Percentiles rank a stretch among this genome's conserved stretches.
phyloP scores from a whole-genome alignment of 2,888 invertebrate species.

The Lutraria lutraria region DNA sequence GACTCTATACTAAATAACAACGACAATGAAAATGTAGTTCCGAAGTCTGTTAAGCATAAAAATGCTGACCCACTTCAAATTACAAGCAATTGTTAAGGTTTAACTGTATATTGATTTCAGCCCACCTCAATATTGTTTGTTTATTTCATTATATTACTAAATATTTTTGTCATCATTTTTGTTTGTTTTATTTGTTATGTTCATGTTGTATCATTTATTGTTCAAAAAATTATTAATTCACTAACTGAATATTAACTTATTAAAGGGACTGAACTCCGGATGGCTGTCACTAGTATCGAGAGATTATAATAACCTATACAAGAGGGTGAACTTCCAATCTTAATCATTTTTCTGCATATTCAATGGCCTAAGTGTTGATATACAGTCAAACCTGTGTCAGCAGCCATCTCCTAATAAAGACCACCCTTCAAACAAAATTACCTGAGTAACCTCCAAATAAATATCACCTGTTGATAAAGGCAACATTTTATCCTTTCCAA shows the following conservation, averaged over 20 bases:
- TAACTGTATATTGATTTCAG: neutral
- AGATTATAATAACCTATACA: too few species aligned
- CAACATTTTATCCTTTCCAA: too few species aligned
- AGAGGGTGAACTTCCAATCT: too few species aligned
- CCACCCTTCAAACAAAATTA: too few species aligned
- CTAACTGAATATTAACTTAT: neutral
- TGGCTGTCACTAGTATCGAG: too few species aligned
- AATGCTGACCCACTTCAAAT: neutral
- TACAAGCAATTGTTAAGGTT: conserved; percentile 6
- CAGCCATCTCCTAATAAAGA: too few species aligned
- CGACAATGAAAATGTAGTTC: conserved; percentile 48
- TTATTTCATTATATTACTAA: neutral
- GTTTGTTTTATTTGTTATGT: neutral
- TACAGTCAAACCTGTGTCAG: too few species aligned
- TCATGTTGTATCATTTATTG: neutral
- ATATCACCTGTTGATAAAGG: too few species aligned
- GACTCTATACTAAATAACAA: neutral
- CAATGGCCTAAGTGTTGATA: too few species aligned
- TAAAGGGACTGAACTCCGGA: too few species aligned
- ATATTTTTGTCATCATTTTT: neutral
- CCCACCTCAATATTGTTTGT: conserved; percentile 34
- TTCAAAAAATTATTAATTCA: neutral
- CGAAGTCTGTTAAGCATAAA: conserved; percentile 35
- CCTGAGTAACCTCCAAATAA: too few species aligned
- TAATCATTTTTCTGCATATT: too few species aligned